A percentile compares a stretch with the other conserved stretches of the same genome.
Evolutionary conservation across 2,888 invertebrate species (phyloP).

Genomic region (Morpho achilles): DNA sequence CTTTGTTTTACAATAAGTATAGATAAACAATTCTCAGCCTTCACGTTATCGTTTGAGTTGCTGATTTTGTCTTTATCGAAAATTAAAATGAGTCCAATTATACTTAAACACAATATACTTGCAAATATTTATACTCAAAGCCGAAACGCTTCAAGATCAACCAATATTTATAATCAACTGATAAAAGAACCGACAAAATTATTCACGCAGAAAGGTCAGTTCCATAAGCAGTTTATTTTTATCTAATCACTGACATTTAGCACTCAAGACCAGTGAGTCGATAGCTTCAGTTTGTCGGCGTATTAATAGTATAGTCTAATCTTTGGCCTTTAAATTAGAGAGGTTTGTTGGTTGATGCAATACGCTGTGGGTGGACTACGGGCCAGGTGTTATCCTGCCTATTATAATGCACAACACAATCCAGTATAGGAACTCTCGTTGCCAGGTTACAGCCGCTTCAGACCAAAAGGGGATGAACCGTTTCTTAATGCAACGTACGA

Average conservation of each 20-base stretch:
- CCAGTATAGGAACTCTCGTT: slow-evolving; percentile 31
- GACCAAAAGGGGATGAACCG: slow-evolving; percentile 23
- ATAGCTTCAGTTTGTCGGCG: slow-evolving; percentile 7
- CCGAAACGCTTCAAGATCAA: slow-evolving; percentile 11
- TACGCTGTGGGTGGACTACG: slow-evolving; percentile 23
- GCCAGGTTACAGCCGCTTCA: slow-evolving; percentile 7
- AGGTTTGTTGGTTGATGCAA: slow-evolving; percentile 12
- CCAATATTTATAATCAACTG: slow-evolving; percentile 21
- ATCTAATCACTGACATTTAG: slow-evolving; percentile 29
- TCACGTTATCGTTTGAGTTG: too few relatives aligned
- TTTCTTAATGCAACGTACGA: slow-evolving; percentile 30
- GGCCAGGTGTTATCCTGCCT: slow-evolving; percentile 63
- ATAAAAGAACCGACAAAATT: slow-evolving; percentile 25
- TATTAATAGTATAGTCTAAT: slow-evolving; percentile 18
- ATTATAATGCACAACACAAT: slow-evolving; percentile 55
- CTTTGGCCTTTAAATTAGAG: slow-evolving; percentile 17
- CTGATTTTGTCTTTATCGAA: too few relatives aligned
- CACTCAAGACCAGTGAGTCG: slow-evolving; percentile 18
- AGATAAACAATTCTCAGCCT: too few relatives aligned
- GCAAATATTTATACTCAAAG: neutral
- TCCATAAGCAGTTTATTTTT: slow-evolving; percentile 25
- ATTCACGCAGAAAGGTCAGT: slow-evolving; percentile 27
- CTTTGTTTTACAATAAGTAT: too few relatives aligned
- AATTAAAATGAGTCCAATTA: too few relatives aligned
- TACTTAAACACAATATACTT: too few relatives aligned